Percentiles rank a stretch among this genome's conserved stretches.
These are phyloP conservation scores for Myotis planiceps DNA, from an alignment of 2,797 vertebrate genomes.

Conservation along the genomic window DNA sequence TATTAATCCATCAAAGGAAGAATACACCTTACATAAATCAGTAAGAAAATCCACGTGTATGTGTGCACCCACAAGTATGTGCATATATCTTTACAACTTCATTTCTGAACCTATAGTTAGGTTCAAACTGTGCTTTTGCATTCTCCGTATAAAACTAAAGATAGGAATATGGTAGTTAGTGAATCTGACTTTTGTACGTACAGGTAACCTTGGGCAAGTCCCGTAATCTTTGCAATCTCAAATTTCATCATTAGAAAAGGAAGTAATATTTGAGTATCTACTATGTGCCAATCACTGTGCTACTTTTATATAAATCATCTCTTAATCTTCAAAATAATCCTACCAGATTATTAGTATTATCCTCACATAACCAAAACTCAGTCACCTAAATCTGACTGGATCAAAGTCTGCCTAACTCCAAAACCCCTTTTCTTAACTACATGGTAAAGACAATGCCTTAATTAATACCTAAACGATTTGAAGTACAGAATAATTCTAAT, in stretches of 20 bases:
- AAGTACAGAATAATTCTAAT: background rate
- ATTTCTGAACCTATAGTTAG: background rate
- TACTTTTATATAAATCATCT: conserved; percentile 15
- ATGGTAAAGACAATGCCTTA: background rate
- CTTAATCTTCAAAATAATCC: conserved; percentile 44
- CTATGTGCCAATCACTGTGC: background rate
- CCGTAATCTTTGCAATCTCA: background rate
- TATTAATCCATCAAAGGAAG: conserved; percentile 55
- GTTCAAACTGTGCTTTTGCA: background rate
- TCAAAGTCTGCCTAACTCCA: background rate
- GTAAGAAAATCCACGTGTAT: background rate
- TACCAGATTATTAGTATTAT: background rate
- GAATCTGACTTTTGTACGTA: background rate
- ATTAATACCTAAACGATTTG: background rate
- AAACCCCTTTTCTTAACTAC: background rate
- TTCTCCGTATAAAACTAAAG: background rate
- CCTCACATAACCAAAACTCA: background rate
- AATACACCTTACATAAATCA: background rate
- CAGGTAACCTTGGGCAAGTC: background rate
- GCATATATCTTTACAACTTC: background rate
- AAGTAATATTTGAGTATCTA: background rate
- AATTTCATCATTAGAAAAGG: background rate
- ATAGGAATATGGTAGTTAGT: background rate
- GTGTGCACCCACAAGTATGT: background rate
- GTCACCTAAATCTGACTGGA: background rate